phyloP scores from a whole-genome alignment of 2,888 invertebrate species.

The Aphodius granarius region DNA sequence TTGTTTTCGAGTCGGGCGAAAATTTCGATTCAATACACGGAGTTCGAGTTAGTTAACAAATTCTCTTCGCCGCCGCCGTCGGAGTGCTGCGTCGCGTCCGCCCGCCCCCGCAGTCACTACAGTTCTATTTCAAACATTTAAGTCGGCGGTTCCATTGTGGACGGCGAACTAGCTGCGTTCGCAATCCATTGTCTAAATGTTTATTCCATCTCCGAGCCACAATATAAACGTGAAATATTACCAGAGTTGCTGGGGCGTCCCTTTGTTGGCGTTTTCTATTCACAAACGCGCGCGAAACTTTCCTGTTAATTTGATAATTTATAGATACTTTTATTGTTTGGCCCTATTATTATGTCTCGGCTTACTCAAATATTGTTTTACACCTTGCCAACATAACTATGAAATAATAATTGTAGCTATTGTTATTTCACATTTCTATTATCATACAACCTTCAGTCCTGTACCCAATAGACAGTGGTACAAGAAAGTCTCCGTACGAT shows the following conservation, averaged over 20 bases:
- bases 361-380: not conserved
- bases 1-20: not conserved
- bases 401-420: not conserved
- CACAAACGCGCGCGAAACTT: conserved; percentile 17
- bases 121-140: conserved; percentile 42
- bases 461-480: no score
- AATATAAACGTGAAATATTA: conserved; percentile 46
- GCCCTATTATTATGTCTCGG: not conserved
- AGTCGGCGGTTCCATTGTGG: conserved; percentile 38
- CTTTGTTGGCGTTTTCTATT: conserved; percentile 32
- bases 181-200: conserved; percentile 45
- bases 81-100: not conserved
- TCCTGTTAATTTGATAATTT: conserved; percentile 18
- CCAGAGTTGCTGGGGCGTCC: conserved; percentile 42
- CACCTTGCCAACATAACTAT: not conserved
- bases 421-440: not conserved
- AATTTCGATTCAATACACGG: conserved; percentile 8
- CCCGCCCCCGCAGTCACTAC: conserved; percentile 27
- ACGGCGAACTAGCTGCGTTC: conserved; percentile 33
- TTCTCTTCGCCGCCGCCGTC: conserved; percentile 12
- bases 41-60: conserved; percentile 23
- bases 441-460: no score
- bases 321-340: conserved; percentile 14
- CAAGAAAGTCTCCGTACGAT: no score
- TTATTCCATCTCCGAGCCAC: conserved; percentile 43